phyloP scores from a whole-genome alignment of 2,113 vertebrate species.

The Rhinichthys klamathensis region DNA sequence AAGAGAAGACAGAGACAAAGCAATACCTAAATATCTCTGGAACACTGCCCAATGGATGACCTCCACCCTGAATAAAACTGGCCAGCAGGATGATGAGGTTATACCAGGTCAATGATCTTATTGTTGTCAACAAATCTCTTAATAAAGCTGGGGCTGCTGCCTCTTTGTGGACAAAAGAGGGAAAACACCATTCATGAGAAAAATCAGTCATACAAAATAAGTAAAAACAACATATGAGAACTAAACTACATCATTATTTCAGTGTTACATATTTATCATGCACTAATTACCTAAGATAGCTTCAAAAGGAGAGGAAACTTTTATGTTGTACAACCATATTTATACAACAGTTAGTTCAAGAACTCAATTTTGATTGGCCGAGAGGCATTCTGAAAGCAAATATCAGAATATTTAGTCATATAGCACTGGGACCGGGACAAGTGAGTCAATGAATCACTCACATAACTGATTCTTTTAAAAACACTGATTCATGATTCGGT shows the following conservation, averaged over 20 bases:
- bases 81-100: slow-evolving; percentile 14
- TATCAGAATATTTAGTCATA: not conserved
- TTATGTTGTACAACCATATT: not conserved
- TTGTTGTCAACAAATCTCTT: not conserved
- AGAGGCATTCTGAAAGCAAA: not conserved
- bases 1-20: slow-evolving; percentile 36
- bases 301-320: not conserved
- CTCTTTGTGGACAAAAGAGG: slow-evolving; percentile 50
- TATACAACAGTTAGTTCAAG: not conserved
- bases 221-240: not conserved
- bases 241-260: not conserved
- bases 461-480: not conserved
- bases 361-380: not conserved
- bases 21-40: slow-evolving; percentile 24
- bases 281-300: not conserved
- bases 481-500: not conserved
- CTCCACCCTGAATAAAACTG: slow-evolving; percentile 29
- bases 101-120: not conserved
- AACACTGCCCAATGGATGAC: slow-evolving; percentile 24
- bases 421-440: not conserved
- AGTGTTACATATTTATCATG: not conserved
- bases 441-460: not conserved
- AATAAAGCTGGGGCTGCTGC: slow-evolving; percentile 26
- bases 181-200: not conserved
- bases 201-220: not conserved